phyloP scores from a whole-genome alignment of 2,797 vertebrate genomes.

The Peromyscus attwateri region DNA sequence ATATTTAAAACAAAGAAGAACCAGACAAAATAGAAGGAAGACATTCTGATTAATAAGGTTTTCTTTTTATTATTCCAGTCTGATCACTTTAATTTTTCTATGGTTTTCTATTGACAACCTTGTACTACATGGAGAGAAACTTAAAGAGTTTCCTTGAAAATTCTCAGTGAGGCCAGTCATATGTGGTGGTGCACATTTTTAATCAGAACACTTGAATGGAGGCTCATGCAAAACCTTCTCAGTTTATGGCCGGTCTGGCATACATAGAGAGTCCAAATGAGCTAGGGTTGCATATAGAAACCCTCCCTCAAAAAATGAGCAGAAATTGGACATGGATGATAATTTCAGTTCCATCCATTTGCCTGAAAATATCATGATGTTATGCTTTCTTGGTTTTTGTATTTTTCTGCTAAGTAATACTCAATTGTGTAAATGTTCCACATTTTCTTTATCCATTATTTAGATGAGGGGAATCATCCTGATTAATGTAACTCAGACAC shows the following conservation, averaged over 20 bases:
- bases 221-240: background rate
- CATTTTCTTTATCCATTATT: no score
- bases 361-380: no score
- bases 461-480: no score
- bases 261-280: background rate
- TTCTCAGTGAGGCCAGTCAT: background rate
- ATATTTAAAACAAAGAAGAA: background rate
- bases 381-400: no score
- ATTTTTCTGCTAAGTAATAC: no score
- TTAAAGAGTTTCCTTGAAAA: background rate
- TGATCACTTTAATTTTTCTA: no score
- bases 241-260: background rate
- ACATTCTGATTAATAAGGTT: background rate
- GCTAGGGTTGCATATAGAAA: background rate
- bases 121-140: background rate
- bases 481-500: no score
- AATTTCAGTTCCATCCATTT: no score
- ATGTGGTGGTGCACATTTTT: background rate
- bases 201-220: background rate
- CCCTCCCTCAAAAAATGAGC: background rate
- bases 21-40: background rate
- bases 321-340: background rate
- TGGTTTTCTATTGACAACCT: background rate
- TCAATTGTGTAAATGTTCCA: no score
- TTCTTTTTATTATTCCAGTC: background rate